Percentiles rank a stretch among this genome's conserved stretches.
These are phyloP conservation scores for Takifugu flavidus DNA, from an alignment of 2,113 vertebrate genomes.

Conservation along the genomic window DNA sequence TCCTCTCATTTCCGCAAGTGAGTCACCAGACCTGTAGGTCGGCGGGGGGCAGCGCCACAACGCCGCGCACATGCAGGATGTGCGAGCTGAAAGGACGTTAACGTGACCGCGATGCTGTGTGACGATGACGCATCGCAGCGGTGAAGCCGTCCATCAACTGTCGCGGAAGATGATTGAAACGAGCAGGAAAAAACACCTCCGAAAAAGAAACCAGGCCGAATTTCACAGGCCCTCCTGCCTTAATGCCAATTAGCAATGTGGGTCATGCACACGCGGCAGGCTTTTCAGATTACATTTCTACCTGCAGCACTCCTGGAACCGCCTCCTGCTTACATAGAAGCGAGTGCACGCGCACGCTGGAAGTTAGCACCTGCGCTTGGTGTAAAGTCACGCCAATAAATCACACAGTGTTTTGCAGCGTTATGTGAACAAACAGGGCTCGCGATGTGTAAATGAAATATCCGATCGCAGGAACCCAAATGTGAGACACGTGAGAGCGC, in stretches of 20 bases:
- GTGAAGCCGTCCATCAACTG: no score
- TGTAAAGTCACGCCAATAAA: neutral
- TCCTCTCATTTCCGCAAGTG: conserved; percentile 30
- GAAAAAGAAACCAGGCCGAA: no score
- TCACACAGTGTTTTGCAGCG: neutral
- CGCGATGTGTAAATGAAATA: conserved; percentile 2
- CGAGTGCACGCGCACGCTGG: neutral
- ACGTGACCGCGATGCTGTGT: no score
- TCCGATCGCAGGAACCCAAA: conserved; percentile 30
- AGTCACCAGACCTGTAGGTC: conserved; percentile 9
- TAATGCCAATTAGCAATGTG: neutral
- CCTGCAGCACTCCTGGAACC: conserved; percentile 12
- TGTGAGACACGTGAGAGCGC: conserved; percentile 31
- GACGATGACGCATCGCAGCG: no score
- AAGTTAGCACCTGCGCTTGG: neutral
- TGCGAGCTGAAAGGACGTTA: no score
- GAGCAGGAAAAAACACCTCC: no score
- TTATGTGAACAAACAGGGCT: neutral
- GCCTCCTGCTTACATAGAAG: neutral
- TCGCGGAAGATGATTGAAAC: no score
- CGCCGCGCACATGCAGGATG: no score
- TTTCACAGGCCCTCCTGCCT: no score
- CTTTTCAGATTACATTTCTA: conserved; percentile 22
- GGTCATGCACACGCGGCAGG: conserved; percentile 3
- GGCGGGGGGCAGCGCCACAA: neutral